A percentile compares a stretch with the other conserved stretches of the same genome.
phyloP scores from a whole-genome alignment of 2,888 invertebrate genomes.

The Lasioglossum morio region DNA sequence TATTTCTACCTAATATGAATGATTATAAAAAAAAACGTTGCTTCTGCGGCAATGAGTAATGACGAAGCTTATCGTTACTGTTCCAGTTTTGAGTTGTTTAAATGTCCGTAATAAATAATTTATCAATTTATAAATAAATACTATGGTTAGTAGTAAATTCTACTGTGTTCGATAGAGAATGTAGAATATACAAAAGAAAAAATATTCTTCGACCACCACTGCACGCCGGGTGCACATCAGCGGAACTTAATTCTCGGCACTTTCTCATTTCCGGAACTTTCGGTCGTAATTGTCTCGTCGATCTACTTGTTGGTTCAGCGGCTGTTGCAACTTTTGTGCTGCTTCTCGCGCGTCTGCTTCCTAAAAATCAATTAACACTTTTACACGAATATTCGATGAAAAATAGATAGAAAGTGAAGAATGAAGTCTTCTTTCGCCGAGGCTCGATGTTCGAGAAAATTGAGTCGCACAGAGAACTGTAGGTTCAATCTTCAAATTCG shows the following conservation, averaged over 20 bases:
- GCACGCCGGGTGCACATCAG: slow-evolving; percentile 37
- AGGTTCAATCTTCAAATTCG: neutral
- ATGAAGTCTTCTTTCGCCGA: neutral
- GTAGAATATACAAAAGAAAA: neutral
- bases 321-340: slow-evolving; percentile 75
- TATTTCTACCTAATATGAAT: neutral
- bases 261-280: slow-evolving; percentile 68
- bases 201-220: neutral
- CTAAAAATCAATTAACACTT: slow-evolving; percentile 78
- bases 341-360: slow-evolving; percentile 87
- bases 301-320: slow-evolving; percentile 77
- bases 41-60: neutral
- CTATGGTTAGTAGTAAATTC: neutral
- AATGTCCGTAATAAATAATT: neutral
- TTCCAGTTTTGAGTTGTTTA: neutral
- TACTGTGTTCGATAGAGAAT: neutral
- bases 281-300: slow-evolving; percentile 79
- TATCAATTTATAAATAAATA: neutral
- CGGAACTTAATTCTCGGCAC: slow-evolving; percentile 11
- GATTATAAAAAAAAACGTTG: neutral
- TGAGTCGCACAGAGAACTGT: neutral
- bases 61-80: neutral
- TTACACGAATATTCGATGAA: neutral
- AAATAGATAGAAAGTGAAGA: neutral
- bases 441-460: neutral